Percentiles rank a stretch among this genome's conserved stretches.
Evolutionary conservation across 2,797 vertebrate species (phyloP).

Genomic region (Miichthys miiuy): DNA sequence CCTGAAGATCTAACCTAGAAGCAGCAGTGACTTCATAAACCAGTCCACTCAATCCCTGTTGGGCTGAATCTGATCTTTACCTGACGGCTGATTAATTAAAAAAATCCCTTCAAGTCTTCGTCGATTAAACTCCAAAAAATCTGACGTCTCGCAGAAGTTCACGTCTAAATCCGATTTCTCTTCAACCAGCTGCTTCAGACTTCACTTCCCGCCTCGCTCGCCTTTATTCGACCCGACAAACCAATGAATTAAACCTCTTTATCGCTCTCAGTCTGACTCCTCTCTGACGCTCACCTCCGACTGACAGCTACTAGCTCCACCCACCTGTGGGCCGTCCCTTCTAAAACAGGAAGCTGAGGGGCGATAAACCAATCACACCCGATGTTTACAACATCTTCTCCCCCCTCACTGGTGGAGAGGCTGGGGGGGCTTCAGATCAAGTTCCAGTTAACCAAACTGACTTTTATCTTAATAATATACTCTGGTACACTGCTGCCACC

Average conservation of each 20-base stretch:
- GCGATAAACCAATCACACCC: conserved; percentile 27
- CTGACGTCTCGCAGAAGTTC: no score
- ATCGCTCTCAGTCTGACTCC: not conserved
- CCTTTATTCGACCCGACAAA: conserved; percentile 3
- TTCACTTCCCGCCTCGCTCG: not conserved
- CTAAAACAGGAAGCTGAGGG: conserved; percentile 28
- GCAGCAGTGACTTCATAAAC: no score
- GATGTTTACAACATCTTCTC: not conserved
- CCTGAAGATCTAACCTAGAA: not conserved
- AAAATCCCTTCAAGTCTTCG: not conserved
- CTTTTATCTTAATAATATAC: no score
- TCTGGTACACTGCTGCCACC: no score
- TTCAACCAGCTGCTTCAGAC: not conserved
- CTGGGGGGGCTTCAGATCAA: no score
- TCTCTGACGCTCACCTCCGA: conserved; percentile 7
- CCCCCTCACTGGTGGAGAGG: not conserved
- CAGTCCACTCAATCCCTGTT: not conserved
- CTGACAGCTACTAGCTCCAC: conserved; percentile 46
- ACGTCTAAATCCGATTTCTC: no score
- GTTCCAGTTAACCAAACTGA: no score
- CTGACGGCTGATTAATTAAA: not conserved
- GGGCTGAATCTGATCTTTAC: not conserved
- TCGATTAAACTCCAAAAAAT: not conserved
- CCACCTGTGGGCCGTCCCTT: conserved; percentile 21
- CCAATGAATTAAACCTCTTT: not conserved